These are phyloP conservation scores for Drosophila kepulauana DNA, from an alignment of 1,140 invertebrate species.

Conservation along the genomic window DNA sequence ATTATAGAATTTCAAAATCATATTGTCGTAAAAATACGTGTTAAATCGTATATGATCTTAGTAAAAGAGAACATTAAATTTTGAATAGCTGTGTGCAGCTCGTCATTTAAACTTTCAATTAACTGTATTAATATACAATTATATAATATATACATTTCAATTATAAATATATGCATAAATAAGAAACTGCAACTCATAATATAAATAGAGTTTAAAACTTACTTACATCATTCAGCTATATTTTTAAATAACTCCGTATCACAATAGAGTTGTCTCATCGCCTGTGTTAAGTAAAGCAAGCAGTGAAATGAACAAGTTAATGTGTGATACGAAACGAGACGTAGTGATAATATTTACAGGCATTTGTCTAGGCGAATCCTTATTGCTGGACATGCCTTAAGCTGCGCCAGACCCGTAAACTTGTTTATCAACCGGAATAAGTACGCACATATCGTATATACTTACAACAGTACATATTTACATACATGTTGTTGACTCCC, in stretches of 20 bases:
- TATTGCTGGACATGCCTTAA: conserved; percentile 20
- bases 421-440: conserved; percentile 7
- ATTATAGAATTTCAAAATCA: no score
- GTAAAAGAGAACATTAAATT: no score
- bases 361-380: conserved; percentile 29
- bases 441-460: conserved; percentile 22
- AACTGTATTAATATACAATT: no score
- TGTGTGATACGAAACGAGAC: not conserved
- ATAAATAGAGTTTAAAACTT: not conserved
- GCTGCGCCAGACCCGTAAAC: conserved; percentile 4
- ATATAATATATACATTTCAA: no score
- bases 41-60: no score
- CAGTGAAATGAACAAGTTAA: not conserved
- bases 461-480: conserved; percentile 12
- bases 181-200: no score
- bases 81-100: no score
- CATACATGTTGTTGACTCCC: not conserved
- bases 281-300: not conserved
- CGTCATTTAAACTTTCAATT: no score
- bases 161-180: no score
- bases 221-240: not conserved
- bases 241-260: not conserved
- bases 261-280: not conserved
- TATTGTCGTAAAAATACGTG: no score
- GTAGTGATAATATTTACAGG: conserved; percentile 34